phyloP scores from a whole-genome alignment of 1,140 invertebrate genomes.

The Lepidurus arcticus region DNA sequence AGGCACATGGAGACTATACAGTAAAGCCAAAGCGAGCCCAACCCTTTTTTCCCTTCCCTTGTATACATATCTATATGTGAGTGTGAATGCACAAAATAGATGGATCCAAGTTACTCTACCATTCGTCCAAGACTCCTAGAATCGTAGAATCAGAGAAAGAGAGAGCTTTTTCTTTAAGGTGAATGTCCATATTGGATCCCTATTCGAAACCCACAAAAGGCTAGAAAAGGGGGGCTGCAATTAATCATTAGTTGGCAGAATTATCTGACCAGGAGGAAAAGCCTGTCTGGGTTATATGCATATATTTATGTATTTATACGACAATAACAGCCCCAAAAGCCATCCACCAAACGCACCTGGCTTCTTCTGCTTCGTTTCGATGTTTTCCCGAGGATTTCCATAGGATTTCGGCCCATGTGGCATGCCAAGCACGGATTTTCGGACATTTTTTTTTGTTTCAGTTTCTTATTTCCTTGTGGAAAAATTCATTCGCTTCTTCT shows the following conservation, averaged over 20 bases:
- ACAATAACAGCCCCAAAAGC: too few relatives aligned
- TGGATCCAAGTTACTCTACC: background rate
- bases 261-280: background rate
- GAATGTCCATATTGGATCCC: background rate
- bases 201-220: background rate
- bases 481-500: too few relatives aligned
- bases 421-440: too few relatives aligned
- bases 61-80: too few relatives aligned
- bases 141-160: background rate
- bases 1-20: background rate
- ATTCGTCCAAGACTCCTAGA: background rate
- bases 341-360: too few relatives aligned
- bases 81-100: background rate
- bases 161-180: background rate
- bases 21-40: background rate
- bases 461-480: too few relatives aligned
- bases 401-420: too few relatives aligned
- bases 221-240: background rate
- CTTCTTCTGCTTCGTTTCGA: too few relatives aligned
- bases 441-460: too few relatives aligned
- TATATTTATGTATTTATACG: too few relatives aligned
- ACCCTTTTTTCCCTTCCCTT: background rate
- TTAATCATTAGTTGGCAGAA: slow-evolving; percentile 22
- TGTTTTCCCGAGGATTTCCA: too few relatives aligned
- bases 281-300: too few relatives aligned